Base-by-base conservation (phyloP, 2,113 vertebrate genomes). In the Naja naja region DNA sequence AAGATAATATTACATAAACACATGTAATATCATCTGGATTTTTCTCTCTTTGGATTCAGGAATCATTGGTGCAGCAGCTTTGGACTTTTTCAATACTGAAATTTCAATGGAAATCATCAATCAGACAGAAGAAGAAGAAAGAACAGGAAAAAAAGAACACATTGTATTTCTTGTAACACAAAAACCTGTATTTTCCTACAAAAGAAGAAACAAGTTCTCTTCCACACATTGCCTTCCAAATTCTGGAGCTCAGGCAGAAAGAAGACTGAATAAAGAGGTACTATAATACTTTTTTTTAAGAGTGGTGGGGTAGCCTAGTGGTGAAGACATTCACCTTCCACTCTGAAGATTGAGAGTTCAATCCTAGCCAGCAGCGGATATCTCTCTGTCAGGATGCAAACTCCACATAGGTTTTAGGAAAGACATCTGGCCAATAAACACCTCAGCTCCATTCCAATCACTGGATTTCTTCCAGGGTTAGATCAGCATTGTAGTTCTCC, bases 31-130 rank as follows among this genome's bases (percentile, higher is more conserved):
- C 2, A 27, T 1, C 22, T 85, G 12, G 14, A 88, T 56, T 91
- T 69, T 94, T 94, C 7, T 0, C n/a, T 34, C 43, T 92, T 94
- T 93, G 87, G 52, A 39, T 92, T 94, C 87, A 98, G 97, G 98
- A 95, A 98, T 98, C 89, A 98, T 98, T 0, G 95, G 97, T 93
- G 98, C 98, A 91, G 97, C 97, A 93, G 98, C 98, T 56, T 96
- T 97, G 96, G 98, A 98, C 94, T 98, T 98, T 96, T 98, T 98
- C 96, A 98, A 97, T 95, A 98, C 95, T 86, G 97, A 98, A 94
- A 97, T 98, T 96, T 98, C 97, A 89, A 98, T 98, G 98, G 97
- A 98, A 96, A 98, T 98, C 93, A 95, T 98, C 93, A 97, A 96
- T 95, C 97, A 97, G 90, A 95, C 92, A 16, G 97, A 98, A 90